Percentiles rank a stretch among this genome's conserved stretches.
These are phyloP conservation scores for Lasioglossum villosulum DNA, from an alignment of 2,888 invertebrate genomes.

Conservation along the genomic window DNA sequence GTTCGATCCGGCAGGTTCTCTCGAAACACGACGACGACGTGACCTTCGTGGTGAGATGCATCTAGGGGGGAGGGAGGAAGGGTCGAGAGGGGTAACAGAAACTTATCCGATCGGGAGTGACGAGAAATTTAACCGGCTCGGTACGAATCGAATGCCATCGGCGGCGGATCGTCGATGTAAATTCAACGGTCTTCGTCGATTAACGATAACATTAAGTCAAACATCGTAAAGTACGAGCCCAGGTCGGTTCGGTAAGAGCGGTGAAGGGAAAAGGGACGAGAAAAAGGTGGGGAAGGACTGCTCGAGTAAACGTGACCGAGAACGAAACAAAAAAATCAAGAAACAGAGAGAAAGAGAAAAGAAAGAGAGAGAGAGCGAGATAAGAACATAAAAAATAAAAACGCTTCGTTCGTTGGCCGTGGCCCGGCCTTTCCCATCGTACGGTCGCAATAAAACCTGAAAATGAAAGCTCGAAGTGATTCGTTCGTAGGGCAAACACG, in stretches of 20 bases:
- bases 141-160: conserved; percentile 34
- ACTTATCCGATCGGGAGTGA: conserved; percentile 60
- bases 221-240: conserved; percentile 39
- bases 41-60: conserved; percentile 65
- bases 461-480: conserved; percentile 69
- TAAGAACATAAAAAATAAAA: conserved; percentile 13
- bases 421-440: conserved; percentile 15
- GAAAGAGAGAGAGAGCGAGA: neutral
- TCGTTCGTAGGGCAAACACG: conserved; percentile 69
- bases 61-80: conserved; percentile 26
- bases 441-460: conserved; percentile 67
- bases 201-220: conserved; percentile 55
- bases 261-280: neutral
- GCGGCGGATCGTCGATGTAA: conserved; percentile 42
- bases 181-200: conserved; percentile 38
- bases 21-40: conserved; percentile 69
- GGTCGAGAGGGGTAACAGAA: conserved; percentile 38
- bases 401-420: neutral
- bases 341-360: neutral
- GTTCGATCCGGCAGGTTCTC: conserved; percentile 69
- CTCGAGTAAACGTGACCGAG: conserved; percentile 41
- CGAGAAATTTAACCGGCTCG: conserved; percentile 55
- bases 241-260: neutral
- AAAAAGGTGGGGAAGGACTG: neutral
- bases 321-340: neutral